A percentile compares a stretch with the other conserved stretches of the same genome.
These are phyloP conservation scores for Ammospiza caudacuta DNA, from an alignment of 2,113 vertebrate genomes.

Conservation along the genomic window DNA sequence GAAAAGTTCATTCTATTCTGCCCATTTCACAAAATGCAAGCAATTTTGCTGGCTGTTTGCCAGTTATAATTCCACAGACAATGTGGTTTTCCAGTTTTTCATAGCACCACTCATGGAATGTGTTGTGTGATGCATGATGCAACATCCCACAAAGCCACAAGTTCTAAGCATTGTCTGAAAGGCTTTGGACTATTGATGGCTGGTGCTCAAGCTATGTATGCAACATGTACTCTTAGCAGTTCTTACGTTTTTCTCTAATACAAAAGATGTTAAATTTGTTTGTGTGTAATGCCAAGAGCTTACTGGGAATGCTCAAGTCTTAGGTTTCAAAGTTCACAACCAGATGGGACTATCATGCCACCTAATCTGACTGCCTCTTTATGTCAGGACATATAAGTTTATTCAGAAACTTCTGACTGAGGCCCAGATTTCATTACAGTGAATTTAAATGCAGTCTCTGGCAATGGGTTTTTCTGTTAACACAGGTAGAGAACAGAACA, in stretches of 20 bases:
- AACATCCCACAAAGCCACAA: neutral
- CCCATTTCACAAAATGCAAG: neutral
- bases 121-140: neutral
- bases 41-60: neutral
- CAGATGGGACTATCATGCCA: neutral
- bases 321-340: neutral
- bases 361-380: neutral
- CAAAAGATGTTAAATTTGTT: neutral
- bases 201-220: neutral
- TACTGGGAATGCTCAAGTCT: neutral
- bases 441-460: neutral
- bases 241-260: neutral
- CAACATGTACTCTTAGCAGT: neutral
- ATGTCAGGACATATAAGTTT: neutral
- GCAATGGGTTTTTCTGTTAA: neutral
- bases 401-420: neutral
- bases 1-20: neutral
- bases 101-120: neutral
- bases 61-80: neutral
- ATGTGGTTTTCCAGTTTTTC: neutral
- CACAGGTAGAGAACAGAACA: neutral
- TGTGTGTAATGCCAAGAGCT: neutral
- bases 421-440: neutral
- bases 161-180: neutral
- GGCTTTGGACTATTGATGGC: neutral